A percentile compares a stretch with the other conserved stretches of the same genome.
phyloP scores from a whole-genome alignment of 2,113 vertebrate species.

The Callaeas wilsoni region DNA sequence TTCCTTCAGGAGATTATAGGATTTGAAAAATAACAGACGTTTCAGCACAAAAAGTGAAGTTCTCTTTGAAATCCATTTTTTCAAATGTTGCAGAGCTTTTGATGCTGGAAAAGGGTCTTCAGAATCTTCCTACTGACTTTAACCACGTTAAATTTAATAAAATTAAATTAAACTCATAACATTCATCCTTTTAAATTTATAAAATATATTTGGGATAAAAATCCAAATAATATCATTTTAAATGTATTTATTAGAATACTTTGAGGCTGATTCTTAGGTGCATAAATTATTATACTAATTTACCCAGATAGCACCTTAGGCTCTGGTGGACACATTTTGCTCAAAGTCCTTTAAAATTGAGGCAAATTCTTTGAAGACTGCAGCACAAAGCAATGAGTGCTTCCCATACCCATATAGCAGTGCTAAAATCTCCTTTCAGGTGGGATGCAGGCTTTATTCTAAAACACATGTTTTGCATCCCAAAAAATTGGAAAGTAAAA shows the following conservation, averaged over 20 bases:
- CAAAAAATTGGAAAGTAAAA: neutral
- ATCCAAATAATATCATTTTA: neutral
- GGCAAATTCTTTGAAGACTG: neutral
- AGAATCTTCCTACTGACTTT: neutral
- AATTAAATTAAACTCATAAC: neutral
- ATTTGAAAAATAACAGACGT: neutral
- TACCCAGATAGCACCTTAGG: neutral
- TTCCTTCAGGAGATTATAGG: too few relatives aligned
- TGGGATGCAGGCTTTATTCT: neutral
- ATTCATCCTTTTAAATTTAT: neutral
- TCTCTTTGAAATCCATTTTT: neutral
- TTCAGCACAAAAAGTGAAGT: neutral
- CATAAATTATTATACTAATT: neutral
- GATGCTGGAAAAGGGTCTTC: neutral
- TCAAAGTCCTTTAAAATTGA: neutral
- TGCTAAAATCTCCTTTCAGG: neutral
- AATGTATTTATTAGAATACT: neutral
- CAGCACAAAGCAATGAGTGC: neutral
- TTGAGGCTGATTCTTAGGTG: neutral
- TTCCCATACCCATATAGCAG: neutral
- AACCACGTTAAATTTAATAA: neutral
- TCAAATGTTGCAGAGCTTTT: neutral
- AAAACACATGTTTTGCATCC: neutral
- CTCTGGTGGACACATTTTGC: neutral
- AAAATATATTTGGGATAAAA: neutral